These are phyloP conservation scores for Neodon shergylaensis DNA, from an alignment of 2,113 vertebrate species.

Conservation along the genomic window DNA sequence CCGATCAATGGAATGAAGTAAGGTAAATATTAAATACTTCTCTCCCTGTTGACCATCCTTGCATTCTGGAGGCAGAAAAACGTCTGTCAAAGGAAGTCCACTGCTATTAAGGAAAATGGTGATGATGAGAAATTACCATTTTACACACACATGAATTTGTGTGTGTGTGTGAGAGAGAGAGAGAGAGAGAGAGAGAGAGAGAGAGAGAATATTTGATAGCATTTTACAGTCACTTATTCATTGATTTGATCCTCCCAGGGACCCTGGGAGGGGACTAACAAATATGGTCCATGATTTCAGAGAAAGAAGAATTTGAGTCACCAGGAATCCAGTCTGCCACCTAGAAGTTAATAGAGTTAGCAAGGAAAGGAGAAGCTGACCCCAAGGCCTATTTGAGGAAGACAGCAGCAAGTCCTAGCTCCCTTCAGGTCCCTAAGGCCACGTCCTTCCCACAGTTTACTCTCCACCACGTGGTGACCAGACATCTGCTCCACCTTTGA, in stretches of 20 bases:
- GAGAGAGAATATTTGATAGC: neutral
- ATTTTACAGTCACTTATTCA: neutral
- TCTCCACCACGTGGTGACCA: conserved; percentile 12
- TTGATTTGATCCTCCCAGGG: neutral
- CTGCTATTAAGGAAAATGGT: neutral
- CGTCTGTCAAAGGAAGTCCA: neutral
- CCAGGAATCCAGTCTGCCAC: fast-evolving
- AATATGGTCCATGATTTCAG: neutral
- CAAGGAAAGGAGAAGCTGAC: neutral
- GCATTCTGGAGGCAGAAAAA: neutral
- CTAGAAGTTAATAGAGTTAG: neutral
- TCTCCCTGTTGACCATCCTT: neutral
- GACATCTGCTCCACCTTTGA: conserved; percentile 67
- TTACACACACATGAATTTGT: neutral
- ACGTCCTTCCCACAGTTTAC: neutral
- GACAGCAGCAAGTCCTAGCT: fast-evolving
- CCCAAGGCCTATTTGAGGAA: neutral
- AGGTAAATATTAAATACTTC: neutral
- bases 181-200: no score
- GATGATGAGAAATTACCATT: neutral
- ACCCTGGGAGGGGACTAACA: neutral
- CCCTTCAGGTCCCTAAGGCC: fast-evolving
- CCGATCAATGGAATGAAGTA: neutral
- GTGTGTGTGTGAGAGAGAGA: neutral
- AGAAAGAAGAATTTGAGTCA: neutral